phyloP scores from a whole-genome alignment of 2,797 vertebrate species.

The Lerista edwardsae region DNA sequence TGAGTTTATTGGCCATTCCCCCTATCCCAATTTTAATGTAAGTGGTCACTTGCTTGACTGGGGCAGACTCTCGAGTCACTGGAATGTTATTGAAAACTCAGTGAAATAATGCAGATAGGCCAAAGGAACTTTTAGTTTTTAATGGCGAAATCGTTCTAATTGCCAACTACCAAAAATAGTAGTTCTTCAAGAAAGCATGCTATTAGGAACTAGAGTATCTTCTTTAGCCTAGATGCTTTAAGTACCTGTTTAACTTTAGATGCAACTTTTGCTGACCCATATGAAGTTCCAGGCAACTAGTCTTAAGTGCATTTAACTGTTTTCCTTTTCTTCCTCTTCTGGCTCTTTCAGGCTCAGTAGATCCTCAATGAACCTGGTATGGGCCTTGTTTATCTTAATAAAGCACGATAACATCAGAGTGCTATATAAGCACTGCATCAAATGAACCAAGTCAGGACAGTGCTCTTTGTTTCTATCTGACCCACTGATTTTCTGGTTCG shows the following conservation, averaged over 20 bases:
- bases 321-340: background rate
- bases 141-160: background rate
- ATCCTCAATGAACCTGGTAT: background rate
- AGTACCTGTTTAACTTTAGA: background rate
- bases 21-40: background rate
- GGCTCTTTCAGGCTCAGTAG: background rate
- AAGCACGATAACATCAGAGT: background rate
- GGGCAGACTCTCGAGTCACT: background rate
- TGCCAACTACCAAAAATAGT: background rate
- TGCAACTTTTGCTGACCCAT: background rate
- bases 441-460: background rate
- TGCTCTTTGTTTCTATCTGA: background rate
- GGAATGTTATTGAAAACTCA: background rate
- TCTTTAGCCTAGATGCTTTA: background rate
- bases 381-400: background rate
- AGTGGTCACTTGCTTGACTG: background rate
- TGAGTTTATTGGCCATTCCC: background rate
- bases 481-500: background rate
- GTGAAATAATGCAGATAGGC: background rate
- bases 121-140: background rate
- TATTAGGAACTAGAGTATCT: background rate
- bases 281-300: background rate
- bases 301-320: background rate
- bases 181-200: background rate
- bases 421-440: too few relatives aligned